phyloP scores from a whole-genome alignment of 2,888 invertebrate species.

The Notocelia uddmanniana region DNA sequence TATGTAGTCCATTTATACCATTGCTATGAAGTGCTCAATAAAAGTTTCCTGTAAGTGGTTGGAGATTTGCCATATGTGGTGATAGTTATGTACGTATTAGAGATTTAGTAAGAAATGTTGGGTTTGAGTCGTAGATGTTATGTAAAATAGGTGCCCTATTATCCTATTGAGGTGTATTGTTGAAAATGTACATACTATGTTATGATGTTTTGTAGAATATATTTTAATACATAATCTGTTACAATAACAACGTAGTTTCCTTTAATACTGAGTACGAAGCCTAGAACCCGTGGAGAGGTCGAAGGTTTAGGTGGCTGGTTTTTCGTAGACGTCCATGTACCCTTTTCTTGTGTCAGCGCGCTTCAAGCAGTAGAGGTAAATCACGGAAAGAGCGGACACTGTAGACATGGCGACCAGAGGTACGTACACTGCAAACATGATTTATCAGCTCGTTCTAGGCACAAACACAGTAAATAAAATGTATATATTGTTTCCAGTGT shows the following conservation, averaged over 20 bases:
- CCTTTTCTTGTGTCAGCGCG: constrained; percentile 65
- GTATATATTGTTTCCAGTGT: constrained; percentile 6
- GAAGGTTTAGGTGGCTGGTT: constrained; percentile 58
- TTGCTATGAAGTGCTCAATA: constrained; percentile 74
- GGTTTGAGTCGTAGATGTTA: constrained; percentile 55
- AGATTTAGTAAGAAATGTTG: constrained; percentile 60
- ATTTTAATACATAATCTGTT: constrained; percentile 82
- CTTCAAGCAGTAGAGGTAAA: constrained; percentile 74
- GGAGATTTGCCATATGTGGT: constrained; percentile 64
- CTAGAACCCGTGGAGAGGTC: constrained; percentile 25
- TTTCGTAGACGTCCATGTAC: constrained; percentile 75
- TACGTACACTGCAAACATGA: constrained; percentile 66
- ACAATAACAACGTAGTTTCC: constrained; percentile 58
- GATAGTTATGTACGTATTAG: constrained; percentile 68
- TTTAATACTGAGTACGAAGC: constrained; percentile 51
- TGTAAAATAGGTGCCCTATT: constrained; percentile 76
- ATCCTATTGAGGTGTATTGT: constrained; percentile 79
- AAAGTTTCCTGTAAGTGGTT: constrained; percentile 64
- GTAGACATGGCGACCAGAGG: constrained; percentile 74
- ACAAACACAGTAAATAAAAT: neutral
- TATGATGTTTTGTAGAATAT: constrained; percentile 79
- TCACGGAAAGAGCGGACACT: constrained; percentile 71
- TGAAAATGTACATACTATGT: constrained; percentile 82
- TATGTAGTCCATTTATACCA: constrained; percentile 45
- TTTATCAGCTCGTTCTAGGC: constrained; percentile 31